A percentile compares a stretch with the other conserved stretches of the same genome.
These are phyloP conservation scores for Empis livida DNA, from an alignment of 2,888 invertebrate genomes.

Conservation along the genomic window DNA sequence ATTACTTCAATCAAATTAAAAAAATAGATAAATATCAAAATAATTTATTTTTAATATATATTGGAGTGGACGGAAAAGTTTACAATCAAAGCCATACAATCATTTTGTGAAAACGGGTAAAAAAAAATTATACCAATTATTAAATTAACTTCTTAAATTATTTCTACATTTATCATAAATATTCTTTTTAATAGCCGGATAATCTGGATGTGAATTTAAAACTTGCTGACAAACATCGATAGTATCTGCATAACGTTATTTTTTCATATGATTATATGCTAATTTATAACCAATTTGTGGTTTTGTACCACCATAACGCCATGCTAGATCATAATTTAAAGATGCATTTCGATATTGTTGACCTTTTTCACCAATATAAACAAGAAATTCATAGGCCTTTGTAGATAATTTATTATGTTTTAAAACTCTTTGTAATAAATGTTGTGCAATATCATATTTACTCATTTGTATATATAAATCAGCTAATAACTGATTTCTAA, in stretches of 20 bases:
- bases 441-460: slow-evolving; percentile 76
- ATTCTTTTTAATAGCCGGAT: slow-evolving; percentile 83
- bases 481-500: slow-evolving; percentile 85
- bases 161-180: slow-evolving; percentile 80
- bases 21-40: too few relatives aligned
- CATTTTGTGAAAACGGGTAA: too few relatives aligned
- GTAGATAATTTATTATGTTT: slow-evolving; percentile 79
- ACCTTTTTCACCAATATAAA: slow-evolving; percentile 81
- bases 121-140: too few relatives aligned
- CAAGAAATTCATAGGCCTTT: slow-evolving; percentile 75
- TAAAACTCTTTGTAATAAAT: slow-evolving; percentile 62
- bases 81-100: too few relatives aligned
- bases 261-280: slow-evolving; percentile 82
- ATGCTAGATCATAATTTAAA: slow-evolving; percentile 66
- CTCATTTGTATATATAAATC: slow-evolving; percentile 75
- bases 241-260: slow-evolving; percentile 77
- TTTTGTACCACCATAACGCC: slow-evolving; percentile 74
- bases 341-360: slow-evolving; percentile 80
- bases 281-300: slow-evolving; percentile 84
- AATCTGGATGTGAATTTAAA: slow-evolving; percentile 68
- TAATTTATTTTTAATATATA: too few relatives aligned
- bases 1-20: too few relatives aligned
- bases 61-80: too few relatives aligned
- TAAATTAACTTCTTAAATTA: slow-evolving; percentile 58
- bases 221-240: slow-evolving; percentile 83